Evolutionary conservation across 2,113 vertebrate species (phyloP), one percentile per base, ranked within the genome.

Genomic region (Macquaria ambigua): DNA sequence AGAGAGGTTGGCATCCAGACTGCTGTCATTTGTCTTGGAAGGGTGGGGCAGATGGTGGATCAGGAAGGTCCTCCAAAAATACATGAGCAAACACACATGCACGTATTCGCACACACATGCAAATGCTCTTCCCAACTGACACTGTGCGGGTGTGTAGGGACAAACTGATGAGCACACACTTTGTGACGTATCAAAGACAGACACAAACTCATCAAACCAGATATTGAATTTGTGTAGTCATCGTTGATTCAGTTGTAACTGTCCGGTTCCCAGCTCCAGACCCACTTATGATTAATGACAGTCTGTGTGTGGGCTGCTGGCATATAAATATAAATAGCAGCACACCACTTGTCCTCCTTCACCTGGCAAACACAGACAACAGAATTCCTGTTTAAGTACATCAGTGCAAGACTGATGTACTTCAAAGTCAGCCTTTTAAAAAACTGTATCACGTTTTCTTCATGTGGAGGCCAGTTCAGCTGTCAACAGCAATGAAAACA

Each of bases 1-100:
- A 70, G 14, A 53, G 69, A 39, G 41, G 59, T 21, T 82, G 72
- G 59, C 63, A 75, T 73, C 39, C 25, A 53, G 20, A 52, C 69
- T 68, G n/a, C 21, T 39, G 50, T 53, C 20, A 15, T 83, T 90
- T 85, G 79, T 88, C 75, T 87, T 11, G 43, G 37, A 68, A 75
- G 75, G 83, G 83, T 28, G 55, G 61, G 75, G 76, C 62, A 74
- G 43, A 25, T 64, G 14, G 64, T 55, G 41, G 61, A 76, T 71
- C 14, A 53, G 73, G 75, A 23, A 77, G 76, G 77, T 68, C 73
- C 66, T 83, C 56, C 14, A 18, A 77, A 90, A 74, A 41, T 52
- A 83, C 79, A 82, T 0, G 1, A 58, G 2, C 50, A 64, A 71
- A 87, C 71, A 82, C 85, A 79, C 64, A 16, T 59, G 16, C 43